A percentile compares a stretch with the other conserved stretches of the same genome.
phyloP scores from a whole-genome alignment of 1,140 invertebrate species.

The Drosophila hydei region DNA sequence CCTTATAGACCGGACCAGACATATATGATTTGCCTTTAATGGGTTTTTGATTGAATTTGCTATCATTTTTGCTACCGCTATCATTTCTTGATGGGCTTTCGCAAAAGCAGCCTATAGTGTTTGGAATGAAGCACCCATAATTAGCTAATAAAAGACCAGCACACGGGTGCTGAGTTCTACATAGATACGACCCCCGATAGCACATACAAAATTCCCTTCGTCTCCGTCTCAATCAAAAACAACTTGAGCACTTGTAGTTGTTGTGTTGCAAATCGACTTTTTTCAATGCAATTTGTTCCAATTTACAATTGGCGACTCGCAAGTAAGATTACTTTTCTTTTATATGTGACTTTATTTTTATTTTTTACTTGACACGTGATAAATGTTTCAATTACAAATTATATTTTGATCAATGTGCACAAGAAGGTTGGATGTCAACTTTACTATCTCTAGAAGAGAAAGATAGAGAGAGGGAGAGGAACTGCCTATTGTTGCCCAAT shows the following conservation, averaged over 20 bases:
- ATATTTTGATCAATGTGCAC: no score
- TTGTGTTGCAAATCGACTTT: no score
- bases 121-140: constrained; percentile 15
- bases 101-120: constrained; percentile 10
- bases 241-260: neutral
- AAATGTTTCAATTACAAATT: neutral
- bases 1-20: constrained; percentile 14
- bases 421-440: no score
- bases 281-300: neutral
- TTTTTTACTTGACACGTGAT: no score
- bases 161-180: constrained; percentile 1
- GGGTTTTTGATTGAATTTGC: constrained; percentile 69
- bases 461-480: no score
- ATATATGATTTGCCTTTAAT: constrained; percentile 42
- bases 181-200: constrained; percentile 14
- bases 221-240: neutral
- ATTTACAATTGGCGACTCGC: constrained; percentile 21
- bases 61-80: no score
- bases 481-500: no score
- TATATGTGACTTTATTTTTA: no score
- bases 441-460: no score
- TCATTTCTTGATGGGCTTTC: constrained; percentile 15
- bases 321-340: no score
- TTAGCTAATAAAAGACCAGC: constrained; percentile 29
- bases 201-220: neutral